phyloP scores from a whole-genome alignment of 2,888 invertebrate species.

The Thymelicus sylvestris region DNA sequence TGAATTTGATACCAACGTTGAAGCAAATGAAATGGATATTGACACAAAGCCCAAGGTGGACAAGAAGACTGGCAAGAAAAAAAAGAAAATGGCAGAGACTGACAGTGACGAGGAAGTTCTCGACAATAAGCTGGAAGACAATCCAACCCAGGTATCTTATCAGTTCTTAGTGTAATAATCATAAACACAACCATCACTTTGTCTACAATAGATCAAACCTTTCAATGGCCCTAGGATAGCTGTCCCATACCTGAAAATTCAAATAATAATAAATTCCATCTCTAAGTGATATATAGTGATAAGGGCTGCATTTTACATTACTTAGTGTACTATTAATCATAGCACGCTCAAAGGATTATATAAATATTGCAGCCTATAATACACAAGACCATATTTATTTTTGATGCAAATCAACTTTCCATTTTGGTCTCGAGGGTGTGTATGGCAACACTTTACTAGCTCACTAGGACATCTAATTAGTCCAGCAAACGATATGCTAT shows the following conservation, averaged over 20 bases:
- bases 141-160: conserved; percentile 79
- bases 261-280: too few relatives aligned
- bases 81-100: conserved; percentile 78
- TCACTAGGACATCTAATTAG: conserved; percentile 3
- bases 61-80: conserved; percentile 72
- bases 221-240: too few relatives aligned
- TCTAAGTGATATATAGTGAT: too few relatives aligned
- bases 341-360: neutral
- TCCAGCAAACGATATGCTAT: neutral
- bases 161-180: neutral
- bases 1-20: conserved; percentile 70
- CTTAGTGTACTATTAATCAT: too few relatives aligned
- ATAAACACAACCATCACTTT: too few relatives aligned
- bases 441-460: conserved; percentile 6
- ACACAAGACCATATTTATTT: conserved; percentile 2
- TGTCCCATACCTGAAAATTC: too few relatives aligned
- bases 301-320: too few relatives aligned
- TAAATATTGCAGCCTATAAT: neutral
- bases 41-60: conserved; percentile 78
- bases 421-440: conserved; percentile 1
- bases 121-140: conserved; percentile 89
- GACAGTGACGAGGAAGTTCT: conserved; percentile 80
- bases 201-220: too few relatives aligned
- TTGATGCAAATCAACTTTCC: conserved; percentile 7
- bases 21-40: conserved; percentile 71